Evolutionary conservation across 2,113 vertebrate species (phyloP).

Genomic region (Vulpes vulpes): DNA sequence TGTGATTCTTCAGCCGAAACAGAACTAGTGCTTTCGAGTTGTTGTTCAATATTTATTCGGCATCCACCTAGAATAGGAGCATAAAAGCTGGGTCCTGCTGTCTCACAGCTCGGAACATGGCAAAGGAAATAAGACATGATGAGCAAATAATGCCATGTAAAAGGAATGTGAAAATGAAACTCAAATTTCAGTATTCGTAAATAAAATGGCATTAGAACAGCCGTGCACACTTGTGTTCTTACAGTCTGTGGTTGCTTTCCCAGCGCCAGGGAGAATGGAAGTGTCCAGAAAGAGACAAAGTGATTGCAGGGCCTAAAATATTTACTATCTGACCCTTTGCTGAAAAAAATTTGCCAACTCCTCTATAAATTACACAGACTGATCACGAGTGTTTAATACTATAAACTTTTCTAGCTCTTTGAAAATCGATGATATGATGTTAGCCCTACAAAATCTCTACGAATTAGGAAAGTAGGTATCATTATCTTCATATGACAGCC

Average conservation of each 20-base stretch:
- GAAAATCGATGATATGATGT: neutral
- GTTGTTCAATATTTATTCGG: neutral
- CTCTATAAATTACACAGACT: neutral
- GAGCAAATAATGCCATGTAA: neutral
- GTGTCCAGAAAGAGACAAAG: neutral
- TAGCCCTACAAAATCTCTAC: neutral
- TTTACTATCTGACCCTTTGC: neutral
- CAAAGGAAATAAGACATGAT: neutral
- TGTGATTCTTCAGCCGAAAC: neutral
- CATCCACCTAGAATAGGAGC: neutral
- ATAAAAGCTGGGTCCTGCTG: neutral
- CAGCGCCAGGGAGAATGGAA: neutral
- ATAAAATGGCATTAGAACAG: neutral
- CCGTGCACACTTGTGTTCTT: neutral
- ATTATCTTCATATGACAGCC: neutral
- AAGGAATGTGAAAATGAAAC: conserved; percentile 39
- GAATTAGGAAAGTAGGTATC: neutral
- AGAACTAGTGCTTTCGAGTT: neutral
- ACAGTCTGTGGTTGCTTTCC: neutral
- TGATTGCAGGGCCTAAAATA: neutral
- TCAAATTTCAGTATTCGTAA: neutral
- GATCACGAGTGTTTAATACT: neutral
- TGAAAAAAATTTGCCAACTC: neutral
- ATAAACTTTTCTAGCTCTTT: neutral
- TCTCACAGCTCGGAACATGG: neutral